phyloP scores from a whole-genome alignment of 2,797 vertebrate species.

The Benthosema pterotum region DNA sequence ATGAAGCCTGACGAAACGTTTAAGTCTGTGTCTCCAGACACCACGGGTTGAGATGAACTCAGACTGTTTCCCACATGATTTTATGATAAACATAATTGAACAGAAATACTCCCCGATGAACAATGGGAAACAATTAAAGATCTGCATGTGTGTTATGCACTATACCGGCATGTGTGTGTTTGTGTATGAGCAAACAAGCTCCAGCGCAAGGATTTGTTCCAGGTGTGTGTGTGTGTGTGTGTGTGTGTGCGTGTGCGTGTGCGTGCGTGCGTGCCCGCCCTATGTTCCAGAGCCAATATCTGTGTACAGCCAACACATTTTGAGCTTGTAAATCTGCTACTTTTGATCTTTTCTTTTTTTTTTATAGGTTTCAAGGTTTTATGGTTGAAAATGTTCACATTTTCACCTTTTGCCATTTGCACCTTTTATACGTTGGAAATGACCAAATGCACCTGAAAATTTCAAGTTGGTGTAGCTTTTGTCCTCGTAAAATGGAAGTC shows the following conservation, averaged over 20 bases:
- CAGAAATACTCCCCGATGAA: conserved; percentile 44
- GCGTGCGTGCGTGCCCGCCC: not conserved
- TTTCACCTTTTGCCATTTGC: too few relatives aligned
- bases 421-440: too few relatives aligned
- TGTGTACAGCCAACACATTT: not conserved
- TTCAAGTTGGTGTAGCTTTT: too few relatives aligned
- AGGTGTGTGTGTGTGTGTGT: not conserved
- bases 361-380: too few relatives aligned
- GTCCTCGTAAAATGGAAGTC: too few relatives aligned
- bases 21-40: conserved; percentile 47
- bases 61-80: conserved; percentile 65
- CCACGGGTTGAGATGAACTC: conserved; percentile 40
- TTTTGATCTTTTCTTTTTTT: too few relatives aligned
- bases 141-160: conserved; percentile 27
- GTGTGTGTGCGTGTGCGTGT: not conserved
- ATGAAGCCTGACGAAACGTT: conserved; percentile 34
- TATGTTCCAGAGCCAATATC: too few relatives aligned
- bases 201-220: not conserved
- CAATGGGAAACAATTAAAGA: conserved; percentile 61
- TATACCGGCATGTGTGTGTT: not conserved
- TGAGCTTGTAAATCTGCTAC: too few relatives aligned
- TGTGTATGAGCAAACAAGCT: not conserved
- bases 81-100: conserved; percentile 51
- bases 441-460: too few relatives aligned
- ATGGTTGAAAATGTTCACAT: too few relatives aligned